Percentiles rank a stretch among this genome's conserved stretches.
Conservation (phyloP, 64 coral and sea anemone genomes). For the Stichodactyla mertensii region DNA sequence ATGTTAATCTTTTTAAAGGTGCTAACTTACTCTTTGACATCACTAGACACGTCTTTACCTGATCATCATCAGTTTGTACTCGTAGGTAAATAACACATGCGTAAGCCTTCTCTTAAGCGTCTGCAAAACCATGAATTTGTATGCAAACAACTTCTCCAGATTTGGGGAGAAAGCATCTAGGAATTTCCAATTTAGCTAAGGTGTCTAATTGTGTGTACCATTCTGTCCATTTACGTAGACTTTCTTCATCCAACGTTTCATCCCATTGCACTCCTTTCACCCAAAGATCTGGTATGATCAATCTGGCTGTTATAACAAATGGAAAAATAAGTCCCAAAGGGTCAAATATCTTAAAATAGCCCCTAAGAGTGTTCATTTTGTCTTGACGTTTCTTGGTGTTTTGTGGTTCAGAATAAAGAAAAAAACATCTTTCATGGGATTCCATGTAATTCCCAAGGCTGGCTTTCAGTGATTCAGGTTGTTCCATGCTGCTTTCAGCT, state of each 20-base stretch:
- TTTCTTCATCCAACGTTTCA: slow-evolving; percentile 36
- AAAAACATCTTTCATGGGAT: neutral
- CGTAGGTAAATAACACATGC: neutral
- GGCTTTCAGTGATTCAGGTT: slow-evolving; percentile 13
- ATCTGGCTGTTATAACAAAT: slow-evolving; percentile 32
- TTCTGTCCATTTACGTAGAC: slow-evolving; percentile 5
- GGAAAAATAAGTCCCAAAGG: slow-evolving; percentile 38
- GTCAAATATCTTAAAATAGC: slow-evolving; percentile 37
- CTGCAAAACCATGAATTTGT: slow-evolving; percentile 16
- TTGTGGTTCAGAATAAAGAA: neutral
- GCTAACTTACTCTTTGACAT: slow-evolving; percentile 43
- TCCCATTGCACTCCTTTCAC: slow-evolving; percentile 38
- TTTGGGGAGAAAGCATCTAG: slow-evolving; percentile 24
- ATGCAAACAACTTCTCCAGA: neutral
- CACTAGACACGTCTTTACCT: slow-evolving; percentile 12
- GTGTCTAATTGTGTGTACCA: slow-evolving; percentile 46
- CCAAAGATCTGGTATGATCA: slow-evolving; percentile 63
- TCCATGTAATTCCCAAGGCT: slow-evolving; percentile 25
- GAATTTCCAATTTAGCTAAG: slow-evolving; percentile 40
- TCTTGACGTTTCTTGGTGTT: neutral
- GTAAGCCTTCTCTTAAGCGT: slow-evolving; percentile 17
- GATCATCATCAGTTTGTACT: neutral
- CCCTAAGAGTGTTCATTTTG: slow-evolving; percentile 31
- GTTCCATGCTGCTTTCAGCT: neutral
- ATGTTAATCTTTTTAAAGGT: slow-evolving; percentile 29